Base-by-base conservation (phyloP, 2,888 invertebrate species). In the Rhabditoides inermis region DNA sequence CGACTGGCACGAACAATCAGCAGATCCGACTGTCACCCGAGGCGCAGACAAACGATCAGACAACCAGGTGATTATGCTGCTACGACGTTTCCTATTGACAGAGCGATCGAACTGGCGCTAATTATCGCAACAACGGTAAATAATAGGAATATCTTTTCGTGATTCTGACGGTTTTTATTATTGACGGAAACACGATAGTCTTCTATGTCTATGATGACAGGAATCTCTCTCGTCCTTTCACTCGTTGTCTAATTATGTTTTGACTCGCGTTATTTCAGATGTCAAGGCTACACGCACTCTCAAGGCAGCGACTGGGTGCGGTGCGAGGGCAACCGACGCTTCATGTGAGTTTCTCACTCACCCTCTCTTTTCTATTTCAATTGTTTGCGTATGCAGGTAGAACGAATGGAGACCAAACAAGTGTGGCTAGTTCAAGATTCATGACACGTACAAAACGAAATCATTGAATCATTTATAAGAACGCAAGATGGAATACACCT, bases 1-100 rank as follows among this genome's bases (percentile, higher is more conserved):
- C 81, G 0, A 83, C n/a, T n/a, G n/a, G n/a, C n/a, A n/a, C 83
- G 4, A 84, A 86, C 75, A 86, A 88, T 75, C 90, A 90, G 79
- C 83, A 88, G 25, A 83, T 90, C 22, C 84, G 84, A 51, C 77
- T 90, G 26, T 85, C 86, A 2, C 69, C 73, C 2, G 58, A 47
- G 44, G 61, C 54, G 15, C 35, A 28, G 25, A 35, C 51, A 37
- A 37, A 40, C n/a, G 58, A 61, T 36, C 53, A 58, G 23, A 57
- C 64, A 56, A 27, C 53, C 4, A 18, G 20, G 27, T 63, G 58
- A n/a, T n/a, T n/a, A n/a, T n/a, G n/a, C n/a, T n/a, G n/a, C n/a
- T n/a, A n/a, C n/a, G n/a, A n/a, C n/a, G n/a, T n/a, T n/a, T n/a
- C n/a, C n/a, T n/a, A n/a, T n/a, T n/a, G n/a, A n/a, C n/a, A n/a